phyloP scores from a whole-genome alignment of 1,140 invertebrate species.

The Palaemon carinicauda region DNA sequence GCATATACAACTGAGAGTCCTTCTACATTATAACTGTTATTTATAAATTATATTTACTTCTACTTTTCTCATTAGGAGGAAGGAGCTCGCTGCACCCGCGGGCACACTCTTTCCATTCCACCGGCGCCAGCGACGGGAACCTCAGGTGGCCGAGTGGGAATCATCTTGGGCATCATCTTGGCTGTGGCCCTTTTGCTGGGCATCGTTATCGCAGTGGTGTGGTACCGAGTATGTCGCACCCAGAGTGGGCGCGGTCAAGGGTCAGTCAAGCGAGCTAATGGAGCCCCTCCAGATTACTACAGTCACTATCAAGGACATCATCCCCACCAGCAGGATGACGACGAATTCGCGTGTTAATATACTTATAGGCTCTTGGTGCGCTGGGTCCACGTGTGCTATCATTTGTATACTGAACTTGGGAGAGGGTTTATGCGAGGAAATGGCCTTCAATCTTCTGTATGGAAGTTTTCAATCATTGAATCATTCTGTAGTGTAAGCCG shows the following conservation, averaged over 20 bases:
- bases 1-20: too few species aligned
- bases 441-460: too few species aligned
- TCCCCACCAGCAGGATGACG: constrained; percentile 9
- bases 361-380: not conserved
- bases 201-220: constrained; percentile 23
- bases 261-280: constrained; percentile 13
- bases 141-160: constrained; percentile 2
- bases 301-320: constrained; percentile 14
- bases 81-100: not conserved
- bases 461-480: too few species aligned
- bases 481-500: too few species aligned
- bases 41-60: too few species aligned
- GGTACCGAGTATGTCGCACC: constrained; percentile 29
- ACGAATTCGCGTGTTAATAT: constrained; percentile 39
- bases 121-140: constrained; percentile 22
- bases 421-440: too few species aligned
- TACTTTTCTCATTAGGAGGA: not conserved
- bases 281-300: constrained; percentile 40
- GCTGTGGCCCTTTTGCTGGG: constrained; percentile 23
- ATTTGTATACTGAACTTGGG: too few species aligned
- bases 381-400: not conserved
- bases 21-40: too few species aligned
- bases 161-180: constrained; percentile 23
- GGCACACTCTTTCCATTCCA: constrained; percentile 6
- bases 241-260: not conserved